phyloP scores from a whole-genome alignment of 2,888 invertebrate genomes.

The Agrilus biguttatus region DNA sequence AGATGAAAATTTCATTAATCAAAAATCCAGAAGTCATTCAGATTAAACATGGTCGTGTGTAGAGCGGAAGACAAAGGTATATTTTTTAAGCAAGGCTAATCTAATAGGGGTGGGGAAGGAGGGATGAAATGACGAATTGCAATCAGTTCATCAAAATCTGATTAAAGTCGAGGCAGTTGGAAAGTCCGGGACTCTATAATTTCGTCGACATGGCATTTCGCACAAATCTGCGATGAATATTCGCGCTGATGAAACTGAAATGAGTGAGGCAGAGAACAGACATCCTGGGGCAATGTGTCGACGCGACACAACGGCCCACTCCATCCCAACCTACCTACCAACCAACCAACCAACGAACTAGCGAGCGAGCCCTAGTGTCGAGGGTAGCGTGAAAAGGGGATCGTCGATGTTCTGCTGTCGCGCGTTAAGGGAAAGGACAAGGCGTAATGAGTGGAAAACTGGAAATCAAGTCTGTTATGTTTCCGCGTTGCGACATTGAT shows the following conservation, averaged over 20 bases:
- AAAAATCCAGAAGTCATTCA: too few relatives aligned
- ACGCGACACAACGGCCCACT: too few relatives aligned
- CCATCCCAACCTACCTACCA: constrained; percentile 2
- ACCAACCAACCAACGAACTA: too few relatives aligned
- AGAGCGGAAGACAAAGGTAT: too few relatives aligned
- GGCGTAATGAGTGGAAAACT: constrained; percentile 12
- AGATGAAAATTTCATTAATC: too few relatives aligned
- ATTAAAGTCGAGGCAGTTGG: constrained; percentile 10
- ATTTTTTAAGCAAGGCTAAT: too few relatives aligned
- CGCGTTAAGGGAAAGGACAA: constrained; percentile 4
- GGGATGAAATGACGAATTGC: neutral
- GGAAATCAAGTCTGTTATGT: constrained; percentile 12
- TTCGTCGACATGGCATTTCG: constrained; percentile 12
- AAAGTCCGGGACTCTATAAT: constrained; percentile 12
- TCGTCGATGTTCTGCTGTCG: constrained; percentile 3
- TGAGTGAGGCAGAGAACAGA: constrained; percentile 6
- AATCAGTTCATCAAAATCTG: constrained; percentile 10
- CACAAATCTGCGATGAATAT: constrained; percentile 12
- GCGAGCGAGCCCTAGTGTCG: constrained; percentile 2
- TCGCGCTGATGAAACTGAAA: constrained; percentile 11
- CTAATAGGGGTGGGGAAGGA: too few relatives aligned
- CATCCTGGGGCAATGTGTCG: too few relatives aligned
- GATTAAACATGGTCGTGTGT: too few relatives aligned
- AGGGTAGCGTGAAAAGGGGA: constrained; percentile 6
- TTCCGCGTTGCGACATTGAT: constrained; percentile 11